Evolutionary conservation across 2,888 invertebrate genomes (phyloP).

Genomic region (Agrochola circellaris): DNA sequence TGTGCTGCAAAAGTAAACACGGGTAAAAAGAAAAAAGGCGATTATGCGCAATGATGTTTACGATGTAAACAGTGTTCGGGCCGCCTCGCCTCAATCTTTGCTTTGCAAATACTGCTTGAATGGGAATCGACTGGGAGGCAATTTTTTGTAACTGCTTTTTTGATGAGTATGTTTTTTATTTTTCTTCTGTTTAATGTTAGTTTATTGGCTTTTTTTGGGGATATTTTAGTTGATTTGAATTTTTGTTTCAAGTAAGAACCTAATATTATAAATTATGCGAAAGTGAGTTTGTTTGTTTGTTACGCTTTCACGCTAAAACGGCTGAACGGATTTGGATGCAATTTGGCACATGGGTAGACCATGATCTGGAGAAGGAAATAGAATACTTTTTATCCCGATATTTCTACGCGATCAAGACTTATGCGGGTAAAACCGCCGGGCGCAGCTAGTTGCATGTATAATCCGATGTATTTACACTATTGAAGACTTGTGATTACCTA

Average conservation of each 20-base stretch:
- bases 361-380: too few species aligned
- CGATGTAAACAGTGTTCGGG: conserved; percentile 78
- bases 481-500: too few species aligned
- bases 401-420: too few species aligned
- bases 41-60: conserved; percentile 85
- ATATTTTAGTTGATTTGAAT: background rate
- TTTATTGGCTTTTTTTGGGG: conserved; percentile 14
- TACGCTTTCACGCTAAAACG: too few species aligned
- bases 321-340: too few species aligned
- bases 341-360: too few species aligned
- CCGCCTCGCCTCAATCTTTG: conserved; percentile 77
- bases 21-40: conserved; percentile 79
- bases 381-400: too few species aligned
- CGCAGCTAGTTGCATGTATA: too few species aligned
- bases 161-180: conserved; percentile 42
- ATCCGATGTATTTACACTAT: too few species aligned
- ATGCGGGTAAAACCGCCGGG: too few species aligned
- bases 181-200: conserved; percentile 27
- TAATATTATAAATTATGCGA: too few species aligned
- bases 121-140: conserved; percentile 51
- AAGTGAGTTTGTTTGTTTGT: too few species aligned
- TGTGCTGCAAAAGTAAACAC: conserved; percentile 72
- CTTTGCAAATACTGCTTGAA: conserved; percentile 76
- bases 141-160: conserved; percentile 47
- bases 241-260: background rate